Evolutionary conservation across 2,888 invertebrate species (phyloP), one percentile per base, ranked within the genome.

Genomic region (Erannis defoliaria): DNA sequence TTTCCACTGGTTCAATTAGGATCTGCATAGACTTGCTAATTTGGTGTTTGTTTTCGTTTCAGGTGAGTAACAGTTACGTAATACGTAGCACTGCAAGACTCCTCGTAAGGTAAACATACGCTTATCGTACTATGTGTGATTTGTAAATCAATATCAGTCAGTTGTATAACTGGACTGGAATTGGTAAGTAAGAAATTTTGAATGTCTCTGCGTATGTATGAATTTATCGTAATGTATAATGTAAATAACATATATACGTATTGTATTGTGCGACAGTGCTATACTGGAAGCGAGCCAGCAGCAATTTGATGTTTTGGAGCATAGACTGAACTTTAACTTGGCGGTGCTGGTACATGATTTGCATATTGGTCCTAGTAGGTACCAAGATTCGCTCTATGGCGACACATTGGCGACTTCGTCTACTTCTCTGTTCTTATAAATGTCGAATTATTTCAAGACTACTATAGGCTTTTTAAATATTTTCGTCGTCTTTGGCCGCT

Each of bases 51-150:
- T 83, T 83, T 81, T 85, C 72, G 78, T 84, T 85, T 75, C 80
- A 79, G 78, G 77, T 80, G 76, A 80, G 78, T 82, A 80, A 77
- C 76, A 64, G 72, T 86, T 83, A 78, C 81, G 80, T 72, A 81
- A 84, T 68, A 76, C 50, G 56, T 37, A 18, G 38, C 48, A 14
- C 38, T 51, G 42, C 51, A 58, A 31, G 21, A 71, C 64, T 72
- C 69, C 59, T 67, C 71, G 58, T 59, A 64, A 64, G 76, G 76
- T 80, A 80, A 75, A 56, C 38, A 62, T 72, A 73, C 71, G 72
- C 68, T 57, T 71, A 68, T 75, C 67, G 60, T 68, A 69, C 65
- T 62, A 66, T 68, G 55, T 63, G 58, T 61, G 43, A 62, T 61
- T 53, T 62, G 66, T 67, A 66, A 62, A 66, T 67, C 54, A 53